Base-by-base conservation (phyloP, 23 tunicate genomes). In the Halocynthia roretzi region DNA sequence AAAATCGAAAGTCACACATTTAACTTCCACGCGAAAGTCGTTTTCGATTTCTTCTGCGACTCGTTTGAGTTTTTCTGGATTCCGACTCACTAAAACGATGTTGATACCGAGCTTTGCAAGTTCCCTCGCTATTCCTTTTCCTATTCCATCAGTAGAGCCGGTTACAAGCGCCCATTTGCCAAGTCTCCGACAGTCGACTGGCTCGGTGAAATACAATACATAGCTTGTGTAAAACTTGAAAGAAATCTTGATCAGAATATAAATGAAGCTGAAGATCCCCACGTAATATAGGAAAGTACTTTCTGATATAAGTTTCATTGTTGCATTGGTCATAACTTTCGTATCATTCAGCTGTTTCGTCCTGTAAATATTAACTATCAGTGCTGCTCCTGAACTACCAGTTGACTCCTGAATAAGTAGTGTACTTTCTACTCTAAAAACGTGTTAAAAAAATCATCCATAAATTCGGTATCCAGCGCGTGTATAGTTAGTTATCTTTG, bases 151-250 rank as follows among this genome's bases (percentile, higher is more conserved):
- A 5, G 88, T 84, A 18, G 82, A 56, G 8, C 82, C 82, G 2
- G 88, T 84, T 18, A 84, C 71, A 68, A 84, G 82, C 66, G 78
- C 62, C 95, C 95, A 88, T 10, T 18, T 67, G 18, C 95, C 95
- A 67, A 70, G 80, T 40, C 77, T 83, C 17, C 56, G 63, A 53
- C 78, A 83, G 72, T 88, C 55, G 60, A 54, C 50, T 19, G 87
- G 62, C 5, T 77, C 81, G 54, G 77, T 60, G 40, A 88, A 51
- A 68, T 88, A 88, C 8, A 69, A 62, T 22, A 65, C 19, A 15
- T 20, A 65, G 31, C 31, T 40, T 48, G 70, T 65, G 70, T 65
- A 65, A 9, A 65, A 15, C 22, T 65, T 15, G 19, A 10, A 65
- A 65, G 19, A 11, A 9, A 15, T 15, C 19, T 15, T 65, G 48